Evolutionary conservation across 2,113 vertebrate species (phyloP).

Genomic region (Heloderma charlesbogerti): DNA sequence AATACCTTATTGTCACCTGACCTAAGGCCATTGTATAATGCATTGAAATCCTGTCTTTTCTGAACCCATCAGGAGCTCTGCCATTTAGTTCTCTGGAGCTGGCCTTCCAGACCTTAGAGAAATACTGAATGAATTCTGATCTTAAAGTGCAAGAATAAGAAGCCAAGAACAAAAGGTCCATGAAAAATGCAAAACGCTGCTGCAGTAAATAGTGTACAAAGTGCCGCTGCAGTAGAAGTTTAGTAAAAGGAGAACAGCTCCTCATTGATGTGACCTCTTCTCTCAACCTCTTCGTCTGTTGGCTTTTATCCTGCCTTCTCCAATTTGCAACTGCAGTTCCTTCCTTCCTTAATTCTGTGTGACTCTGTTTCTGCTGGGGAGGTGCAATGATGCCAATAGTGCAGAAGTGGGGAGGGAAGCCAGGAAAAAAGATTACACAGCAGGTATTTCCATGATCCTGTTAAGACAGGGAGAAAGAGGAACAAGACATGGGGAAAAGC

Average conservation of each 20-base stretch:
- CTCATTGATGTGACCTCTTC: neutral
- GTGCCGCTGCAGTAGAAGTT: neutral
- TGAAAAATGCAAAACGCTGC: neutral
- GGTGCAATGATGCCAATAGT: neutral
- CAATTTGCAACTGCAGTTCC: neutral
- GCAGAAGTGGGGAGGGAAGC: neutral
- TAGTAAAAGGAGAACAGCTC: neutral
- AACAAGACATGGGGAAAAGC: no score
- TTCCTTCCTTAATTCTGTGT: neutral
- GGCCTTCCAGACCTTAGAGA: neutral
- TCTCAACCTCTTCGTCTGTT: neutral
- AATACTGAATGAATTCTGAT: neutral
- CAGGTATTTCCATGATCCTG: neutral
- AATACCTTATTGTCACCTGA: neutral
- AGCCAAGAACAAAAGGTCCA: neutral
- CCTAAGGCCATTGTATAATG: neutral
- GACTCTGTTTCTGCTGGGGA: neutral
- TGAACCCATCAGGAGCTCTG: neutral
- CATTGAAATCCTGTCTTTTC: neutral
- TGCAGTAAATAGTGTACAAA: neutral
- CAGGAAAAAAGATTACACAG: neutral
- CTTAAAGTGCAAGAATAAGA: neutral
- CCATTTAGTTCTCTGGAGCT: neutral
- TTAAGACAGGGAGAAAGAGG: neutral
- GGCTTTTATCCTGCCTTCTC: neutral